These are phyloP conservation scores for Oreochromis aureus DNA, from an alignment of 2,113 vertebrate species.

Conservation along the genomic window DNA sequence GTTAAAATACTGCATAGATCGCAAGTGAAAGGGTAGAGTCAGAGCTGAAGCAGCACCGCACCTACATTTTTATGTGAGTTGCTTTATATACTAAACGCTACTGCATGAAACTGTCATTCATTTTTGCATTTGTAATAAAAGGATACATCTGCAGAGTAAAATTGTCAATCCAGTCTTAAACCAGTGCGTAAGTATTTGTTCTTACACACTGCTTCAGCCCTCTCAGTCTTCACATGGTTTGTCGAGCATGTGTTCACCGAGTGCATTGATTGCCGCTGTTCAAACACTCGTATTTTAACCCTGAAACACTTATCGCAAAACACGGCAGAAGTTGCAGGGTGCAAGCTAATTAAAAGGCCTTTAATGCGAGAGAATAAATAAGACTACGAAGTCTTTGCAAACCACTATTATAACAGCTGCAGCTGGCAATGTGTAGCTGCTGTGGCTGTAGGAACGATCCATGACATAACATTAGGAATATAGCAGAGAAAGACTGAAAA, in stretches of 20 bases:
- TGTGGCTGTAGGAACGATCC: neutral
- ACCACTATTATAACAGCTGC: neutral
- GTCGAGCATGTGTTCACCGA: neutral
- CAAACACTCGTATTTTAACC: neutral
- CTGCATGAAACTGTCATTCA: neutral
- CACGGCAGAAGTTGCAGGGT: neutral
- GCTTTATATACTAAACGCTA: neutral
- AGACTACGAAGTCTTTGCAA: neutral
- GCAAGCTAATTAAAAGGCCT: neutral
- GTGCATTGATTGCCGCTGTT: neutral
- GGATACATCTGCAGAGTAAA: neutral
- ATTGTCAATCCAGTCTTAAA: neutral
- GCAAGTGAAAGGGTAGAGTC: neutral
- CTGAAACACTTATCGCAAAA: neutral
- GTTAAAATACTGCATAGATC: conserved; percentile 48
- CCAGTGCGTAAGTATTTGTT: neutral
- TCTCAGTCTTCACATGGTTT: neutral
- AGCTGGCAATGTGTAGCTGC: neutral
- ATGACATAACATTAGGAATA: neutral
- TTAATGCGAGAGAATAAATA: neutral
- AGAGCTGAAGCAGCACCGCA: neutral
- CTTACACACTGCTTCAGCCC: neutral
- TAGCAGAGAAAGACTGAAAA: neutral
- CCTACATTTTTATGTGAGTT: neutral
- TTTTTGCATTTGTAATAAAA: neutral